phyloP scores from a whole-genome alignment of 2,888 invertebrate species.

The Antheraea assamensis region DNA sequence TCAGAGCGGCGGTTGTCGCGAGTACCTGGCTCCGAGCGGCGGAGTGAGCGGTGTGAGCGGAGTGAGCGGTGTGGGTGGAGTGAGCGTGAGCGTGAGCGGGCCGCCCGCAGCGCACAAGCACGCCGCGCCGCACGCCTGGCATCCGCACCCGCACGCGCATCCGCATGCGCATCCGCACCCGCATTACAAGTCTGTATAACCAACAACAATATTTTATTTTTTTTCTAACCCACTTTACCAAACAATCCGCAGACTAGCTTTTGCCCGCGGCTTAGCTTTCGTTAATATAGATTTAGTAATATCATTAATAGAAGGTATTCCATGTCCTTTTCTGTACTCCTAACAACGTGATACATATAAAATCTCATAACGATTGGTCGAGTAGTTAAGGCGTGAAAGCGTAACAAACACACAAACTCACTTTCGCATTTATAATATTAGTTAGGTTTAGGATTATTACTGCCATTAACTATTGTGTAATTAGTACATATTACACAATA shows the following conservation, averaged over 20 bases:
- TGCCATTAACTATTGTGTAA: not conserved
- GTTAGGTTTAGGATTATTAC: not conserved
- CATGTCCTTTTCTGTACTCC: too few species aligned
- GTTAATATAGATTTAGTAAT: not conserved
- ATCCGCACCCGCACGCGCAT: slow-evolving; percentile 71
- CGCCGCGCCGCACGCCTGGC: slow-evolving; percentile 65
- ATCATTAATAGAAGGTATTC: too few species aligned
- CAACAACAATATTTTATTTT: not conserved
- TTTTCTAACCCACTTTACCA: too few species aligned
- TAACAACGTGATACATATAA: too few species aligned
- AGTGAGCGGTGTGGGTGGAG: slow-evolving; percentile 48
- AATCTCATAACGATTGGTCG: too few species aligned
- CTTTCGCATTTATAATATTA: not conserved
- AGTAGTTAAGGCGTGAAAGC: too few species aligned
- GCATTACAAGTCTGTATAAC: slow-evolving; percentile 68
- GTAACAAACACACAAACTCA: too few species aligned
- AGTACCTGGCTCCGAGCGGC: slow-evolving; percentile 54
- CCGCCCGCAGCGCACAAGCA: slow-evolving; percentile 64
- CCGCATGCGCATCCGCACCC: slow-evolving; percentile 67
- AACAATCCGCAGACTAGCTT: not conserved
- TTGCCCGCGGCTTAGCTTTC: not conserved
- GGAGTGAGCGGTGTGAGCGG: slow-evolving; percentile 38
- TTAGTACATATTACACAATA: too few species aligned
- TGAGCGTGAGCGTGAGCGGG: slow-evolving; percentile 71
- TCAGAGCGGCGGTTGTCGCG: slow-evolving; percentile 74